Conservation (phyloP, 2,113 vertebrate genomes). For the Cyprinodon tularosa region DNA sequence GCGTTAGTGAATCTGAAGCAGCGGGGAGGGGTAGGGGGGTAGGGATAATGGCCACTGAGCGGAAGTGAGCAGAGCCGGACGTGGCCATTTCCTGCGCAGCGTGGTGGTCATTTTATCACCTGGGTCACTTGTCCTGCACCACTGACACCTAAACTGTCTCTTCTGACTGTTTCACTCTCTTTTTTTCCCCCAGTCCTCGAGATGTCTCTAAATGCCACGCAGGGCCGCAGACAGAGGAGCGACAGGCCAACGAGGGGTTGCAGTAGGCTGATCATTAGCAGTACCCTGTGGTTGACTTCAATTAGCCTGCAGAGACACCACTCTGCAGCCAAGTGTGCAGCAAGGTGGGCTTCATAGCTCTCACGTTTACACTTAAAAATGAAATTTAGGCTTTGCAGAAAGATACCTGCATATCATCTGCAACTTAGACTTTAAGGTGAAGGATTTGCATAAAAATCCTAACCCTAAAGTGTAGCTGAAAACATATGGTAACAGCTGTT, state of each 20-base stretch:
- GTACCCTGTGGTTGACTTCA: slow-evolving; percentile 69
- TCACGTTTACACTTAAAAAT: slow-evolving; percentile 12
- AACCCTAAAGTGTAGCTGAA: background rate
- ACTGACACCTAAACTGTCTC: background rate
- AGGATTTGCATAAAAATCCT: background rate
- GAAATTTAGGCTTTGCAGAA: background rate
- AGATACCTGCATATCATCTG: background rate
- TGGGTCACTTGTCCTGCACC: slow-evolving; percentile 50
- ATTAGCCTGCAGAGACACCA: slow-evolving; percentile 64
- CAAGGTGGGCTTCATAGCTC: slow-evolving; percentile 29
- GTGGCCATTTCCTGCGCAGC: slow-evolving; percentile 65
- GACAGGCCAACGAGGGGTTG: slow-evolving; percentile 55
- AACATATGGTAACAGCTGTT: background rate
- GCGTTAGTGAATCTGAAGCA: slow-evolving; percentile 55
- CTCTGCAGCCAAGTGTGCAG: slow-evolving; percentile 25
- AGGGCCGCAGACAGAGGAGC: slow-evolving; percentile 55
- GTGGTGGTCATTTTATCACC: slow-evolving; percentile 57
- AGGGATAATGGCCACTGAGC: slow-evolving; percentile 59
- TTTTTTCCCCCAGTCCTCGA: slow-evolving; percentile 23
- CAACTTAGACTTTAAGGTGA: slow-evolving; percentile 1
- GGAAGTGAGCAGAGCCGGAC: slow-evolving; percentile 66
- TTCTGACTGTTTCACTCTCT: slow-evolving; percentile 1
- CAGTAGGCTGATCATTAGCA: slow-evolving; percentile 67
- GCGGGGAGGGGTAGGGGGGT: slow-evolving; percentile 14
- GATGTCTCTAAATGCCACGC: slow-evolving; percentile 57